Evolutionary conservation across 2,888 invertebrate species (phyloP), one percentile per base, ranked within the genome.

Genomic region (Hyles lineata): DNA sequence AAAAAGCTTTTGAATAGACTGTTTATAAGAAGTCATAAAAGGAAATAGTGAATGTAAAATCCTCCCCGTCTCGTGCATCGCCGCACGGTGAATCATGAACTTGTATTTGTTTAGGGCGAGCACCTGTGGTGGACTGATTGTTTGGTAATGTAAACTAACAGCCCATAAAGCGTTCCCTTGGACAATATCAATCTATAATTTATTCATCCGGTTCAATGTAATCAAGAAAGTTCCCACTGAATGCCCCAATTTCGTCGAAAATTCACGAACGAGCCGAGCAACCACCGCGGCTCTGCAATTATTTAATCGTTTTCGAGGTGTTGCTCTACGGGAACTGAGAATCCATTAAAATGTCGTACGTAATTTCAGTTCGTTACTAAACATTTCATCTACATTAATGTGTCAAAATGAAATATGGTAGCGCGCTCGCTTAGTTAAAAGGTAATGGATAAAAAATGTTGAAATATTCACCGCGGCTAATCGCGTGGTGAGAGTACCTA

Each of bases 301-400:
- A 92, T 92, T 92, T 91, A 89, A 91, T 90, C 90, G 90, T 90
- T 90, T 91, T 89, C 82, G 89, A 91, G 88, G 90, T 92, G 90
- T 90, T 90, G 83, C 87, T 89, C 85, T 79, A 86, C 88, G 89
- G 88, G 90, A 90, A 90, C 89, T 86, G 87, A 80, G 86, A 83
- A 85, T 83, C 84, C 80, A 83, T 85, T 15, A 55, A 50, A 67
- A 58, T 43, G 50, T 62, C 29, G 25, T 29, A n/a, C 25, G 15
- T 9, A 63, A 19, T 25, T 60, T n/a, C 15, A 11, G 58, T 32
- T 23, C 29, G 25, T 25, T 9, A 17, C 29, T 9, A 17, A 70
- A 72, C 69, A 61, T 75, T 72, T 70, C 62, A 23, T 62, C 72
- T 81, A 79, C 82, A 83, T 82, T 79, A 77, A 75, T 74, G 73